These are phyloP conservation scores for Ferrisia virgata DNA, from an alignment of 2,888 invertebrate species.

Conservation along the genomic window DNA sequence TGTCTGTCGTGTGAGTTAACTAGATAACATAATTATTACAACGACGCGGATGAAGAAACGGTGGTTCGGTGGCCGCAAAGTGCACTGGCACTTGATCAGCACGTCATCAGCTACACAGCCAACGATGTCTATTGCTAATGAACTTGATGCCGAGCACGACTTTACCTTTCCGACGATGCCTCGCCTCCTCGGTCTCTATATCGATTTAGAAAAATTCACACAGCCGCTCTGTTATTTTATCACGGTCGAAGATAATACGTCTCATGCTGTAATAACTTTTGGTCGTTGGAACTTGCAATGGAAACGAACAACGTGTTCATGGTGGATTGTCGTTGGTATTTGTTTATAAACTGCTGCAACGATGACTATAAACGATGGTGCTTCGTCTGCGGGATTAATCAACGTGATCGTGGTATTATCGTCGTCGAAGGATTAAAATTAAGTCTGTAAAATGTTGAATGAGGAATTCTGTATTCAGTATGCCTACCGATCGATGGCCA, in stretches of 20 bases:
- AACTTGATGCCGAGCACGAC: background rate
- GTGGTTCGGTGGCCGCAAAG: background rate
- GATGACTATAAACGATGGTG: no score
- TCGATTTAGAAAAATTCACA: background rate
- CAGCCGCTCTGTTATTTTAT: background rate
- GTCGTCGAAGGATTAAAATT: background rate
- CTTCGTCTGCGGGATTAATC: background rate
- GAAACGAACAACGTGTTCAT: no score
- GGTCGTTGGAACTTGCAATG: no score
- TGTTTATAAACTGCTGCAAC: no score
- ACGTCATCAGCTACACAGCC: background rate
- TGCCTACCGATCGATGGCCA: no score
- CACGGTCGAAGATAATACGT: background rate
- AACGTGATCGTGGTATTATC: background rate
- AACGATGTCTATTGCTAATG: background rate
- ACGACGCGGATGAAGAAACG: background rate
- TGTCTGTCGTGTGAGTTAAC: background rate
- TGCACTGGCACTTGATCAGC: background rate
- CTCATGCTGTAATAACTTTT: background rate
- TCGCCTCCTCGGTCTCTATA: no score
- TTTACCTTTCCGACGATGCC: no score
- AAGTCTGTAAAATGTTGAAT: no score
- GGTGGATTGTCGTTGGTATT: no score
- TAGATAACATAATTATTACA: slow-evolving; percentile 1
- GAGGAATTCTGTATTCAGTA: no score